Conservation (phyloP, 2,888 invertebrate species). For the Cataglyphis rosenhaueri region DNA sequence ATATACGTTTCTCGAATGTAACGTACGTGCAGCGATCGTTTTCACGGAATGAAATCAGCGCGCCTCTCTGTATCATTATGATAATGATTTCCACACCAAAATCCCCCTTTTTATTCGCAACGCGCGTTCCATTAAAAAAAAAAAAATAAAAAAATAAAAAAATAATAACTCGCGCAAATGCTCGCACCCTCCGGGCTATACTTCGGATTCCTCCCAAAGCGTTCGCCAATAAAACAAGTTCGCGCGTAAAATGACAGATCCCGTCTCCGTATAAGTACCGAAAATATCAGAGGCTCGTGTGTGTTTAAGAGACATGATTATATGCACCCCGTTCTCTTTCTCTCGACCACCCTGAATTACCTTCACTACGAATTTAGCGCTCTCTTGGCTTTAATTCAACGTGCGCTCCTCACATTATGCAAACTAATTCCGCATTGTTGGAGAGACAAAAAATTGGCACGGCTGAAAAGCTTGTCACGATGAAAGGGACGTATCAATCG, state of each 20-base stretch:
- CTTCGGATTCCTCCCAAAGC: slow-evolving; percentile 8
- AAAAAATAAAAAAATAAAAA: background rate
- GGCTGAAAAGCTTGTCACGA: background rate
- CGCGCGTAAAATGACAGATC: slow-evolving; percentile 8
- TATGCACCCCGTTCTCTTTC: background rate
- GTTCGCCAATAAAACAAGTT: slow-evolving; percentile 20
- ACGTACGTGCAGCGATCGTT: slow-evolving; percentile 36
- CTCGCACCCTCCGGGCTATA: background rate
- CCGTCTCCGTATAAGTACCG: slow-evolving; percentile 6
- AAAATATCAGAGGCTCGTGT: slow-evolving; percentile 31
- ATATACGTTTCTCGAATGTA: slow-evolving; percentile 29
- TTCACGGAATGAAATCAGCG: slow-evolving; percentile 45
- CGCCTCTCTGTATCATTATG: slow-evolving; percentile 44
- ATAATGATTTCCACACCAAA: slow-evolving; percentile 55
- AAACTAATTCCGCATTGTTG: background rate
- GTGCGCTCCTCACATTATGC: slow-evolving; percentile 10
- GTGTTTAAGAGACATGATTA: slow-evolving; percentile 25
- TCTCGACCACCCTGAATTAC: background rate
- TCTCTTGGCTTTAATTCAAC: background rate
- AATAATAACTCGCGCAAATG: slow-evolving; percentile 29
- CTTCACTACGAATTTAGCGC: background rate
- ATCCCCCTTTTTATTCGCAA: background rate
- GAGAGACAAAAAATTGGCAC: background rate
- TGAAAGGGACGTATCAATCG: background rate
- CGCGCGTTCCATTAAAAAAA: slow-evolving; percentile 54